Base-by-base conservation (phyloP, 2,888 invertebrate species). In the Limulus polyphemus region DNA sequence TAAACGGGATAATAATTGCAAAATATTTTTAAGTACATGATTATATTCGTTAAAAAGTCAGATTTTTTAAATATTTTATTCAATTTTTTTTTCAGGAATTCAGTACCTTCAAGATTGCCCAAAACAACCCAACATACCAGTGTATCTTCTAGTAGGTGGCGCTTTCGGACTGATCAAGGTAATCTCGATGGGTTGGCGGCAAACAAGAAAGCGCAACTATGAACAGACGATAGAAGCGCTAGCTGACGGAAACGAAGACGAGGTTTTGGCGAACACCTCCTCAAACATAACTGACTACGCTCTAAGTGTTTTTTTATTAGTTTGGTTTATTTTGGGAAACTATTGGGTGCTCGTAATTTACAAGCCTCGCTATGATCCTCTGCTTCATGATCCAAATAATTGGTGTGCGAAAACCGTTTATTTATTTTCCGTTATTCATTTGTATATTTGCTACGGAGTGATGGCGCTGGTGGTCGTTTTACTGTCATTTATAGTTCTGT, bases 141-240 rank as follows among this genome's bases (percentile, higher is more conserved):
- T 88, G 47, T 90, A 89, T 77, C 85, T 89, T 83, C 82, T 89
- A 62, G 87, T 88, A n/a, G 89, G 88, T 0, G 90, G 89, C 0
- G 82, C 83, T 11, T 81, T 86, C 12, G 88, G 88, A 0, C 81
- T 84, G 14, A 79, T 84, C 2, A 85, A 87, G 67, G 66, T 75
- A 17, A 59, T 72, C 16, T 49, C 46, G 11, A 16, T 2, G 63
- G 77, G 84, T 57, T 84, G 82, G 81, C 79, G 81, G 11, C 86
- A 86, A 76, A 79, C 86, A 2, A 82, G 83, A 61, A 81, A 81
- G 57, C 76, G 84, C 7, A 80, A 79, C 47, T 77, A 76, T 70
- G 77, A 77, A 65, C 72, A 70, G 56, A 66, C 72, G 47, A 69
- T 71, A 58, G 73, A 72, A 49, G 68, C 71, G 4, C 52, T 62